Evolutionary conservation across 2,888 invertebrate genomes (phyloP).

Genomic region (Drosophila antonietae): DNA sequence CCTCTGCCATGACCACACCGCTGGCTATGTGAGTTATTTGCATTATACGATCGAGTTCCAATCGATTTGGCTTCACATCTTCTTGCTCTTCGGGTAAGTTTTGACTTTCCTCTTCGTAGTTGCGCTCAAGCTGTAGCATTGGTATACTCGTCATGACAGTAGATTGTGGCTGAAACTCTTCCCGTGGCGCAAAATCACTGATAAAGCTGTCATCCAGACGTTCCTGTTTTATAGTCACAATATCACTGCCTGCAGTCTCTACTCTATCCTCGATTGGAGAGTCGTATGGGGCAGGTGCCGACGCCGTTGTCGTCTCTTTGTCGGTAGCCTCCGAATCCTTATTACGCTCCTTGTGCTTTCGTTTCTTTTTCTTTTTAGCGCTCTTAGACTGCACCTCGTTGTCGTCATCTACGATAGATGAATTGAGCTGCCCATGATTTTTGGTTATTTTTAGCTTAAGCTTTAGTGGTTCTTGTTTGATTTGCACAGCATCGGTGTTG

Average conservation of each 20-base stretch:
- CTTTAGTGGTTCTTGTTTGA: conserved; percentile 66
- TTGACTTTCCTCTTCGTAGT: conserved; percentile 43
- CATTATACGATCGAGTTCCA: conserved; percentile 79
- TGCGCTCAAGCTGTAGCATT: conserved; percentile 72
- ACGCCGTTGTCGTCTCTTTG: background rate
- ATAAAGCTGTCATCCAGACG: conserved; percentile 50
- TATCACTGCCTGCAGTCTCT: conserved; percentile 19
- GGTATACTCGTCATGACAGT: conserved; percentile 81
- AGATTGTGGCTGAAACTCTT: conserved; percentile 35
- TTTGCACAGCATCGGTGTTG: conserved; percentile 17
- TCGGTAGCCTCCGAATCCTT: conserved; percentile 36
- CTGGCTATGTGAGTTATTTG: conserved; percentile 79
- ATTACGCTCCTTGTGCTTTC: conserved; percentile 74
- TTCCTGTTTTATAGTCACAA: conserved; percentile 76
- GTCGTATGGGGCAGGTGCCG: background rate
- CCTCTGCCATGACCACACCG: conserved; percentile 70
- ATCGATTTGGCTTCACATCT: conserved; percentile 81
- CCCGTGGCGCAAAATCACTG: conserved; percentile 18
- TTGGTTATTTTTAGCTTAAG: conserved; percentile 84
- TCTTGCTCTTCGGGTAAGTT: conserved; percentile 25
- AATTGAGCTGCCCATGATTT: conserved; percentile 83
- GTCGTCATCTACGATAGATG: conserved; percentile 81
- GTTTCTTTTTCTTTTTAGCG: conserved; percentile 81
- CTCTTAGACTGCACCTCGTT: conserved; percentile 58
- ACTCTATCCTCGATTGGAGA: conserved; percentile 5